phyloP scores from a whole-genome alignment of 2,113 vertebrate species.

The Raja brachyura region DNA sequence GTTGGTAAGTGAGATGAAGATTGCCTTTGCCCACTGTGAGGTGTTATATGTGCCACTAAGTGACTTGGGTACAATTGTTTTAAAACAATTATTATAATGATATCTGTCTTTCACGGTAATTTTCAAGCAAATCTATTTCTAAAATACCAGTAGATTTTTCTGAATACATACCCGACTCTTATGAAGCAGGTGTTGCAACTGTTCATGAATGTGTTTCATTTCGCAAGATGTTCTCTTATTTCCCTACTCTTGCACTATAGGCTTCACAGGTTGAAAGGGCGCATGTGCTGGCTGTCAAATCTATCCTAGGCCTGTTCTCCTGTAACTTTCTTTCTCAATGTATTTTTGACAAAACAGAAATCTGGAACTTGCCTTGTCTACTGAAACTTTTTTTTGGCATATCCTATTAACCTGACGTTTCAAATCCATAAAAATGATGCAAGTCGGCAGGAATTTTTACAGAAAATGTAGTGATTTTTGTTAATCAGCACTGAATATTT shows the following conservation, averaged over 20 bases:
- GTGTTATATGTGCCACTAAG: neutral
- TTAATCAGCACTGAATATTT: neutral
- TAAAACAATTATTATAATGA: neutral
- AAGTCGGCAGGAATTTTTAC: neutral
- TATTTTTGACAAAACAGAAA: neutral
- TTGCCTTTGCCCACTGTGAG: neutral
- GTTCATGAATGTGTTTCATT: neutral
- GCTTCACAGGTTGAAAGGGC: too few species aligned
- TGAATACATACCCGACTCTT: neutral
- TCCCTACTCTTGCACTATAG: too few species aligned
- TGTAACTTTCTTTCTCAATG: too few species aligned
- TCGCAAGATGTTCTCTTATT: neutral
- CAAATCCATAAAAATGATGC: neutral
- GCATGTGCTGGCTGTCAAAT: too few species aligned
- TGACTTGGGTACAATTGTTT: too few species aligned
- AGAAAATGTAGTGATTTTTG: neutral
- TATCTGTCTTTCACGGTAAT: neutral
- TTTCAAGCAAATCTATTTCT: neutral
- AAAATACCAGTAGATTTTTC: neutral
- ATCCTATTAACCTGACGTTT: neutral
- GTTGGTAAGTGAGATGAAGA: constrained; percentile 68
- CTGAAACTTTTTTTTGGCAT: neutral
- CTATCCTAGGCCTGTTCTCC: too few species aligned
- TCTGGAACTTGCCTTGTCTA: neutral
- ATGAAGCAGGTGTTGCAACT: neutral